phyloP scores from a whole-genome alignment of 2,888 invertebrate genomes.

The Xestia rhomboidea region DNA sequence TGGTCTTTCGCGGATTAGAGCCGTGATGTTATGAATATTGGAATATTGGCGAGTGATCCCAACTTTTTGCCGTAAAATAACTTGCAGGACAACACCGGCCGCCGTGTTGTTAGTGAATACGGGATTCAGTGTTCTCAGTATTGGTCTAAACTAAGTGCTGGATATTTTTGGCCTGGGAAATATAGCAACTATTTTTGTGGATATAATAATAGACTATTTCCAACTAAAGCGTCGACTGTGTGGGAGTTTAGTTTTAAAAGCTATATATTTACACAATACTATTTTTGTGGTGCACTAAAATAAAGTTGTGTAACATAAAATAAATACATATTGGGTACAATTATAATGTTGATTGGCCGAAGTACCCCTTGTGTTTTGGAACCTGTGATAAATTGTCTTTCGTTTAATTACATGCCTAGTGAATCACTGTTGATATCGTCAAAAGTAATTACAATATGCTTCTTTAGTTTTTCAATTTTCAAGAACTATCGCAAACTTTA shows the following conservation, averaged over 20 bases:
- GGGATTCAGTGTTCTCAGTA: background rate
- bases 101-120: background rate
- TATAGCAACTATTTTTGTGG: background rate
- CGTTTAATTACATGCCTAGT: background rate
- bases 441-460: background rate
- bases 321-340: background rate
- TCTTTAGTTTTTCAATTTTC: background rate
- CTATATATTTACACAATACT: background rate
- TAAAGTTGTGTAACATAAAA: background rate
- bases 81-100: background rate
- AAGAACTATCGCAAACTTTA: background rate
- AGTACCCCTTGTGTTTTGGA: background rate
- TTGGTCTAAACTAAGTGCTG: background rate
- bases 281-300: conserved; percentile 4
- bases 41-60: background rate
- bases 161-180: background rate
- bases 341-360: background rate
- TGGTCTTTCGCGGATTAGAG: background rate
- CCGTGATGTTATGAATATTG: background rate
- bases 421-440: background rate
- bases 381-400: background rate
- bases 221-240: background rate
- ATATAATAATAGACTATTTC: background rate
- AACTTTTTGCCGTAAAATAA: background rate
- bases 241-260: conserved; percentile 1